Evolutionary conservation across 2,888 invertebrate genomes (phyloP).

Genomic region (Synanthedon vespiformis): DNA sequence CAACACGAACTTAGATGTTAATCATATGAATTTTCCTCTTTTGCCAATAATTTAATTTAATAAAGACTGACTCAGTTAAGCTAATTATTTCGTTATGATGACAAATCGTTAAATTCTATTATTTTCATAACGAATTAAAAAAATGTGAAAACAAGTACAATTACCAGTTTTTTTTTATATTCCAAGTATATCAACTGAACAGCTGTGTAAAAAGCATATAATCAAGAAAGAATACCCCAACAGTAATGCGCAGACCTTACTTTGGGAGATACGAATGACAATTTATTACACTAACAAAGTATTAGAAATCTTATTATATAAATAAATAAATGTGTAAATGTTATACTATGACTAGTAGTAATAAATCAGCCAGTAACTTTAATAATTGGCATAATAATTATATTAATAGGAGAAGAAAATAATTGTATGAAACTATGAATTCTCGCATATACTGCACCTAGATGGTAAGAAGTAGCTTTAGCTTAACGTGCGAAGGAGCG

Average conservation of each 20-base stretch:
- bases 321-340: constrained; percentile 11
- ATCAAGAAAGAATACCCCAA: too few relatives aligned
- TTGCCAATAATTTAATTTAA: constrained; percentile 3
- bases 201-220: too few relatives aligned
- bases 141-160: too few relatives aligned
- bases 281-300: constrained; percentile 9
- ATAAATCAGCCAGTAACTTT: constrained; percentile 19
- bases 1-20: too few relatives aligned
- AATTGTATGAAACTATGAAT: constrained; percentile 28
- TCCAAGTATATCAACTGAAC: too few relatives aligned
- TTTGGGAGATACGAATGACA: constrained; percentile 4
- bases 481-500: constrained; percentile 26
- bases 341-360: constrained; percentile 18
- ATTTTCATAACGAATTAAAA: too few relatives aligned
- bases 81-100: constrained; percentile 5
- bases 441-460: constrained; percentile 63
- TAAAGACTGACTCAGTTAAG: constrained; percentile 13
- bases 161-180: too few relatives aligned
- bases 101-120: background rate
- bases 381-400: constrained; percentile 26
- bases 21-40: too few relatives aligned
- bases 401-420: constrained; percentile 24
- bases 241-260: background rate
- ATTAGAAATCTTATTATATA: constrained; percentile 14
- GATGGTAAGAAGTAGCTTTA: constrained; percentile 53